Evolutionary conservation across 2,113 vertebrate genomes (phyloP).

Genomic region (Oostethus manadensis): DNA sequence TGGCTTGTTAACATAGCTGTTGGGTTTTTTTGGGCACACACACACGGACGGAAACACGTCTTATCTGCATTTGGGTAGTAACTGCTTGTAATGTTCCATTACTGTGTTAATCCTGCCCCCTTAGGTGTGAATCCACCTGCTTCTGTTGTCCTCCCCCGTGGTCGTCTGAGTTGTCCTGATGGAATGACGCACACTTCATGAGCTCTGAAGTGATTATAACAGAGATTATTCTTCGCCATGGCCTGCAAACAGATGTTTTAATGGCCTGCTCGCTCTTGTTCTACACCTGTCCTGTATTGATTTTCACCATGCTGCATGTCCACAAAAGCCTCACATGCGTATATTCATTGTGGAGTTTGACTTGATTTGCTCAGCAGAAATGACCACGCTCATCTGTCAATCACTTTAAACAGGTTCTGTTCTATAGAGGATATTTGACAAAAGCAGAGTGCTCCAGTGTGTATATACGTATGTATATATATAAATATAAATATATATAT

Average conservation of each 20-base stretch:
- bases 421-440: too few relatives aligned
- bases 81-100: slow-evolving; percentile 50
- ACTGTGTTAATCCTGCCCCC: slow-evolving; percentile 50
- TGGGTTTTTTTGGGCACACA: not conserved
- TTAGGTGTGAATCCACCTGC: slow-evolving; percentile 48
- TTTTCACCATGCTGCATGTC: slow-evolving; percentile 14
- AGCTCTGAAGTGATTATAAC: slow-evolving; percentile 49
- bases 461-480: too few relatives aligned
- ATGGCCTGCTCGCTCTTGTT: slow-evolving; percentile 16
- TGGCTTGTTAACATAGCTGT: slow-evolving; percentile 45
- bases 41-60: slow-evolving; percentile 8
- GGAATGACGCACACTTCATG: slow-evolving; percentile 13
- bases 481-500: too few relatives aligned
- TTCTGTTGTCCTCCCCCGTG: slow-evolving; percentile 13
- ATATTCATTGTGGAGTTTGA: slow-evolving; percentile 29
- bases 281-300: slow-evolving; percentile 11
- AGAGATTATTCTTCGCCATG: slow-evolving; percentile 50
- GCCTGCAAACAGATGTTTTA: slow-evolving; percentile 23
- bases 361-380: slow-evolving; percentile 37
- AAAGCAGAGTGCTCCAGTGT: too few relatives aligned
- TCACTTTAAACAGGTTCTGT: too few relatives aligned
- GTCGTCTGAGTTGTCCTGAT: slow-evolving; percentile 17
- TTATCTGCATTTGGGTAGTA: slow-evolving; percentile 28
- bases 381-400: not conserved
- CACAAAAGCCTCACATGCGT: slow-evolving; percentile 25